phyloP scores from a whole-genome alignment of 2,888 invertebrate genomes.

The Nebria salina region DNA sequence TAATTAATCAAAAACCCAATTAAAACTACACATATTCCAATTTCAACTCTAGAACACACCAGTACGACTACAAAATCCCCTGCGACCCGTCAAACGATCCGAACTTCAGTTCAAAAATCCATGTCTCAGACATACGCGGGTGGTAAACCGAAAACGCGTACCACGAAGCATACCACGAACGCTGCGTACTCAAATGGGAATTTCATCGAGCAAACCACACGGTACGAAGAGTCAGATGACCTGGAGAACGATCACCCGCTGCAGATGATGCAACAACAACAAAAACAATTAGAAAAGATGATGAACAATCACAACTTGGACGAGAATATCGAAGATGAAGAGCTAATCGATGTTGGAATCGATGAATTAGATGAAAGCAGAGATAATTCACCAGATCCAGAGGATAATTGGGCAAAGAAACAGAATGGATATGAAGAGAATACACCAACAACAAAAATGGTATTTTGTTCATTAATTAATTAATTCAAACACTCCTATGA shows the following conservation, averaged over 20 bases:
- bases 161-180: conserved; percentile 20
- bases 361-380: conserved; percentile 56
- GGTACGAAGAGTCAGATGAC: conserved; percentile 46
- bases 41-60: conserved; percentile 28
- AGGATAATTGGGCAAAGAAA: conserved; percentile 44
- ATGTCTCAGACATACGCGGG: conserved; percentile 50
- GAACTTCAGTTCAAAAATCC: conserved; percentile 47
- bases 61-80: conserved; percentile 18
- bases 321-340: conserved; percentile 62
- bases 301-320: conserved; percentile 61
- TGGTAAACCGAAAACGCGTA: conserved; percentile 48
- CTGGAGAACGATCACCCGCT: conserved; percentile 46
- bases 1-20: neutral
- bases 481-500: neutral
- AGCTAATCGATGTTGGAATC: conserved; percentile 59
- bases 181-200: conserved; percentile 25
- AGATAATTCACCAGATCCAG: conserved; percentile 28
- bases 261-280: conserved; percentile 46
- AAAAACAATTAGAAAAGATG: conserved; percentile 60
- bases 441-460: conserved; percentile 26
- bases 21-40: neutral
- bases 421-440: conserved; percentile 15
- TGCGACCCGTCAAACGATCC: neutral
- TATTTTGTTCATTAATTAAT: conserved; percentile 6
- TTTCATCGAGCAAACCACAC: conserved; percentile 29